These are phyloP conservation scores for Trichomycterus rosablanca DNA, from an alignment of 2,113 vertebrate genomes.

Conservation along the genomic window DNA sequence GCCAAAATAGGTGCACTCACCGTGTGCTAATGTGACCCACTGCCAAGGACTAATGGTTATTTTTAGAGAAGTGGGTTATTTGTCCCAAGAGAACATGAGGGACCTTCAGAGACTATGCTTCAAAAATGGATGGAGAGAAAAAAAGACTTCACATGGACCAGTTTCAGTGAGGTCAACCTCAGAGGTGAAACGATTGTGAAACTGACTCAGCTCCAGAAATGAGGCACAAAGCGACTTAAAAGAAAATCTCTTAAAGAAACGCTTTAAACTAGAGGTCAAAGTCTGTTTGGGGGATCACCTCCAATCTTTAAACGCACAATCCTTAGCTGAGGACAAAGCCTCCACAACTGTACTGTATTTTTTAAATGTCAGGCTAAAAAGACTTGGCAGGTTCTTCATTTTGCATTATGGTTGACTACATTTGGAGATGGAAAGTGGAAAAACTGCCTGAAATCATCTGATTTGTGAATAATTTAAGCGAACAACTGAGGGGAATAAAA, in stretches of 20 bases:
- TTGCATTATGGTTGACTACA: neutral
- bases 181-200: conserved; percentile 41
- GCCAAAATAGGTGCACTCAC: conserved; percentile 28
- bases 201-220: conserved; percentile 10
- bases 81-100: conserved; percentile 39
- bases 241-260: conserved; percentile 1
- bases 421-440: conserved; percentile 2
- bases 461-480: neutral
- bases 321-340: neutral
- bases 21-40: conserved; percentile 21
- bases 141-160: conserved; percentile 32
- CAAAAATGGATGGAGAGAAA: conserved; percentile 21
- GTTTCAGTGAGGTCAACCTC: conserved; percentile 42
- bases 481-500: conserved; percentile 4
- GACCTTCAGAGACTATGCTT: conserved; percentile 43
- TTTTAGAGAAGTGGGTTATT: conserved; percentile 50
- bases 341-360: neutral
- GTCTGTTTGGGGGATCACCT: neutral
- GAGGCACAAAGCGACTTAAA: conserved; percentile 4
- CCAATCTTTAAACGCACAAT: no score
- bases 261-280: neutral
- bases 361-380: neutral
- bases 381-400: neutral
- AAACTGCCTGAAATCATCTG: no score
- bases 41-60: conserved; percentile 39